phyloP scores from a whole-genome alignment of 2,797 vertebrate species.

The Pipistrellus pipistrellus region DNA sequence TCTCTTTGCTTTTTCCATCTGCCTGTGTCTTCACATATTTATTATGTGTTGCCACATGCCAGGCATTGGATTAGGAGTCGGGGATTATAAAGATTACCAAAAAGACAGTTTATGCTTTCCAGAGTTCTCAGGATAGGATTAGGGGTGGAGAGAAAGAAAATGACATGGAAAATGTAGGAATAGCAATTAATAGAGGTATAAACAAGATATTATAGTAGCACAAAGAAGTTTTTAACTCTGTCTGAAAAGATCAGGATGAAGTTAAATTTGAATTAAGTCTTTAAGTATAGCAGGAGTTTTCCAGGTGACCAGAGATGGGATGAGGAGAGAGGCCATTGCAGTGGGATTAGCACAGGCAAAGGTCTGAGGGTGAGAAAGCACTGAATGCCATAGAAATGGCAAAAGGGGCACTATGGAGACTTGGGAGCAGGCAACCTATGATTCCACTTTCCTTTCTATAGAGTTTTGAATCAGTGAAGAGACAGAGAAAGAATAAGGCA shows the following conservation, averaged over 20 bases:
- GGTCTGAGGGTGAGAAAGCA: neutral
- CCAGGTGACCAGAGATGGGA: neutral
- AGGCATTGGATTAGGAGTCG: neutral
- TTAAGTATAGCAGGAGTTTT: neutral
- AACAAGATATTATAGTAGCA: neutral
- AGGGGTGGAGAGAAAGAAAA: neutral
- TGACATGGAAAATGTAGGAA: neutral
- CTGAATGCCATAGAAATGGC: neutral
- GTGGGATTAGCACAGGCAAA: neutral
- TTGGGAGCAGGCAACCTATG: neutral
- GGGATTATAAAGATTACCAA: neutral
- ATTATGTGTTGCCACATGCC: neutral
- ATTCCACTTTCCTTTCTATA: neutral
- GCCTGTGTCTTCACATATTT: neutral
- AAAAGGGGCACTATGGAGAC: neutral
- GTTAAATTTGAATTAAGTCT: neutral
- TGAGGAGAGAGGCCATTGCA: neutral
- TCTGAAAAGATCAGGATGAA: neutral
- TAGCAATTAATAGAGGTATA: neutral
- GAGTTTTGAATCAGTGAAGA: conserved; percentile 11
- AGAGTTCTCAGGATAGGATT: neutral
- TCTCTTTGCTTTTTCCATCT: neutral
- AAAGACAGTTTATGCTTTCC: neutral
- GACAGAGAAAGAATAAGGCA: neutral
- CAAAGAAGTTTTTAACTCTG: neutral